phyloP scores from a whole-genome alignment of 1,140 invertebrate genomes.

The Drosophila neocordata region DNA sequence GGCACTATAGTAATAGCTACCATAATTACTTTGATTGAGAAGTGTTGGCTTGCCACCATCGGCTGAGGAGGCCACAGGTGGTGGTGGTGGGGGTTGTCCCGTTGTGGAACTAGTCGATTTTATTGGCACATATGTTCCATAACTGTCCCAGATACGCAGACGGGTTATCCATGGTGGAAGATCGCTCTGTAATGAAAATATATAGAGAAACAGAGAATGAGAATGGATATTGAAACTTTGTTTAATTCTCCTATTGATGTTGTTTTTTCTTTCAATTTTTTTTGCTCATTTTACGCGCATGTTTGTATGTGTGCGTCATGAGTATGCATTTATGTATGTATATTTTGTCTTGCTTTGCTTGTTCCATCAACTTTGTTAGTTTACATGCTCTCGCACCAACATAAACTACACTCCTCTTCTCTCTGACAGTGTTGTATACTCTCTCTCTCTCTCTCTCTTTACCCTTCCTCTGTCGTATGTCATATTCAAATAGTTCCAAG shows the following conservation, averaged over 20 bases:
- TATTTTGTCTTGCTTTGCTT: constrained; percentile 29
- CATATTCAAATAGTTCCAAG: constrained; percentile 75
- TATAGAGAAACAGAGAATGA: constrained; percentile 13
- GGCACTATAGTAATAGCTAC: constrained; percentile 80
- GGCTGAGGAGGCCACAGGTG: constrained; percentile 71
- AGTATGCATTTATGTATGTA: background rate
- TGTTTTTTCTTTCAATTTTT: constrained; percentile 32
- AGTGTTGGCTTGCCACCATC: constrained; percentile 70
- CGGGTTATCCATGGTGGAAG: constrained; percentile 84
- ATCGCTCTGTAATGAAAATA: constrained; percentile 64
- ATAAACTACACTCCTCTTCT: background rate
- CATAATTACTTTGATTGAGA: constrained; percentile 68
- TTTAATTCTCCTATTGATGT: constrained; percentile 65
- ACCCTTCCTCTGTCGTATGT: constrained; percentile 53
- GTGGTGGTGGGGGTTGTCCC: constrained; percentile 73
- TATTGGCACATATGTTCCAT: constrained; percentile 78
- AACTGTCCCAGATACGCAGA: constrained; percentile 85
- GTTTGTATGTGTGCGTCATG: background rate
- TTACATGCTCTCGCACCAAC: background rate
- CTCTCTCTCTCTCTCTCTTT: background rate
- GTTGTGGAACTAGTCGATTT: constrained; percentile 77
- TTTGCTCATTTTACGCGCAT: background rate
- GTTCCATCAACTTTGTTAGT: constrained; percentile 15
- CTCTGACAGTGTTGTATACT: background rate
- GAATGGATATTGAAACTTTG: constrained; percentile 39